phyloP scores from a whole-genome alignment of 2,113 vertebrate genomes.

The Struthio camelus region DNA sequence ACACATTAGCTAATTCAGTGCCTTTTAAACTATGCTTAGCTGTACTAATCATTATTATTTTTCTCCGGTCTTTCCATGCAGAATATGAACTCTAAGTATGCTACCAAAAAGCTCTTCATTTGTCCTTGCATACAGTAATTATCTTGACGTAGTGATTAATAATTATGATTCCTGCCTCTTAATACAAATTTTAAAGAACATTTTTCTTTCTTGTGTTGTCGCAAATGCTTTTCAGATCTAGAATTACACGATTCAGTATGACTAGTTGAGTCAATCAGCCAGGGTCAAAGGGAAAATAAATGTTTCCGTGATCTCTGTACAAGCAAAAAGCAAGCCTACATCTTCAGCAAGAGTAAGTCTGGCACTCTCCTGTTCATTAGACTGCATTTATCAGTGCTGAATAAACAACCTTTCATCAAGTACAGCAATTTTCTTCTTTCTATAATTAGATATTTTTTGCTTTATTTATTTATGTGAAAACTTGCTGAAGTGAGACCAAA shows the following conservation, averaged over 20 bases:
- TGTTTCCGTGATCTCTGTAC: conserved; percentile 12
- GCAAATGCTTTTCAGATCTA: not conserved
- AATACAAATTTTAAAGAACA: not conserved
- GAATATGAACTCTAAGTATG: not conserved
- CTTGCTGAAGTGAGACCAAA: conserved; percentile 57
- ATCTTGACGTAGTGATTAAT: conserved; percentile 16
- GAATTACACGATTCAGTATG: not conserved
- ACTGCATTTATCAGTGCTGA: conserved; percentile 34
- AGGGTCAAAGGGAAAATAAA: conserved; percentile 7
- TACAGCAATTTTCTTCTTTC: conserved; percentile 56
- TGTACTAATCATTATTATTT: conserved; percentile 52
- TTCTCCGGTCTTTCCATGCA: conserved; percentile 4
- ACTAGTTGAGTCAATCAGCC: not conserved
- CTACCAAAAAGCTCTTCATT: conserved; percentile 19
- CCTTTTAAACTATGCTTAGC: conserved; percentile 40
- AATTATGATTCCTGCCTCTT: not conserved
- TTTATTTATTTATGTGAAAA: conserved; percentile 68
- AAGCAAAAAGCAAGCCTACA: conserved; percentile 19
- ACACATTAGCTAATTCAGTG: conserved; percentile 29
- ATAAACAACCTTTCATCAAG: conserved; percentile 57
- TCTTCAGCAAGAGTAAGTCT: conserved; percentile 20
- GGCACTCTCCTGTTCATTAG: not conserved
- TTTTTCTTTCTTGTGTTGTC: not conserved
- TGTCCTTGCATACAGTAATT: conserved; percentile 18
- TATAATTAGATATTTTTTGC: conserved; percentile 63